Evolutionary conservation across 2,888 invertebrate species (phyloP), one percentile per base, ranked within the genome.

Genomic region (Dione juno): DNA sequence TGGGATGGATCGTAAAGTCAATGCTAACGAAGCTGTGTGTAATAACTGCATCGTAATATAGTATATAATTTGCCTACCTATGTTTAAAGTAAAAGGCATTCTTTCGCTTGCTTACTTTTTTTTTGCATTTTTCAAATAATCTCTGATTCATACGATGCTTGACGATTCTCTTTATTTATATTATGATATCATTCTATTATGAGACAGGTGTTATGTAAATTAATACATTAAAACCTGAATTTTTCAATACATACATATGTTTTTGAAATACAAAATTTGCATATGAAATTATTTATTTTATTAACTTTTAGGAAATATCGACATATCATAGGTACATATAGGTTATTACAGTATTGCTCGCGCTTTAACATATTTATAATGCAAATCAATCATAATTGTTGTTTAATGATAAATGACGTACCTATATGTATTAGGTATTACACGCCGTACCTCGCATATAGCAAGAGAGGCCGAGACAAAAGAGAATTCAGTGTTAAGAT

Each of bases 131-230:
- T 37, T 37, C 50, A 37, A 64, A 64, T 50, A 67, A 67, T 28
- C 41, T 28, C 28, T 40, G 21, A 58, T 50, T 67, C 59, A 58
- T 58, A 40, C 1, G 11, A 37, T 41, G 11, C 7, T 28, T 28
- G 11, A 11, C 28, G 13, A 61, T 61, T 28, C 8, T 59, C 16
- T 14, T 52, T 67, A 61, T 67, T 67, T 67, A 19, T 67, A 61
- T 61, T 53, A 68, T 68, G 67, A 68, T 68, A 43, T 68, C 67
- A 68, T 53, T 41, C 48, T 57, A 68, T 61, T 52, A 16, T 11
- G 48, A 57, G 54, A 52, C 71, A 71, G 67, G 52, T 71, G 71
- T 71, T 67, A 71, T 71, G 67, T 71, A 67, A 67, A 71, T 71
- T 71, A 64, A 53, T 40, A 45, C 45, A 52, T 63, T 45, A 28